Evolutionary conservation across 2,113 vertebrate genomes (phyloP), one percentile per base, ranked within the genome.

Genomic region (Lepus americanus): DNA sequence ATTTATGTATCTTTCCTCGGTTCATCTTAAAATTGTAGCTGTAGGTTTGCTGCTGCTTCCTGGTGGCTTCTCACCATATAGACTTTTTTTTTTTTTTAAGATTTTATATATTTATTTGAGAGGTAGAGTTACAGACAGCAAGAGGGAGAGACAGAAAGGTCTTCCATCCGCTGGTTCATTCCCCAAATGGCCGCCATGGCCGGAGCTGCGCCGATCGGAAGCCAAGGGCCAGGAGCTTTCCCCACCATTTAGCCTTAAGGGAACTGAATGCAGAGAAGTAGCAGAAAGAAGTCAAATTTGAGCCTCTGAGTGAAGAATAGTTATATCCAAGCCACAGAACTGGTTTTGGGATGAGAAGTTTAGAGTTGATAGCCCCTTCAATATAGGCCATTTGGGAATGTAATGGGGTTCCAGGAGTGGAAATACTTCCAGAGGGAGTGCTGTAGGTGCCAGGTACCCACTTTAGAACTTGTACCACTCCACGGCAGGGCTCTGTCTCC

Each of bases 271-370:
- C 17, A 72, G 29, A 81, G 29, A 87, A 86, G 8, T 93, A 86
- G 27, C 39, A 89, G 23, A 9, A 80, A 10, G 17, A 83, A 53
- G 14, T 69, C 27, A 95, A 64, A 89, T 70, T 36, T 67, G 51
- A 90, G 33, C 33, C 19, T 19, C 9, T 63, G 33, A 66, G 36
- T 49, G 13, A 95, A 87, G 20, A 87, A 61, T 87, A n/a, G 17
- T 93, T 85, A 31, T 63, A 77, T 93, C 67, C 25, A 69, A 92
- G 25, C 19, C 67, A 85, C 49, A 89, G 61, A 63, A 22, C 9
- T 89, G 16, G 19, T 61, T 33, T 92, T 82, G 20, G 66, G 67
- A 90, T 77, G 55, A 95, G 16, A 94, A 73, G 89, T 82, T 81
- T 87, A 83, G 51, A 83, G 10, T 59, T 17, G 2, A 13, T 79